phyloP scores from a whole-genome alignment of 2,888 invertebrate genomes.

The Ceriagrion tenellum region DNA sequence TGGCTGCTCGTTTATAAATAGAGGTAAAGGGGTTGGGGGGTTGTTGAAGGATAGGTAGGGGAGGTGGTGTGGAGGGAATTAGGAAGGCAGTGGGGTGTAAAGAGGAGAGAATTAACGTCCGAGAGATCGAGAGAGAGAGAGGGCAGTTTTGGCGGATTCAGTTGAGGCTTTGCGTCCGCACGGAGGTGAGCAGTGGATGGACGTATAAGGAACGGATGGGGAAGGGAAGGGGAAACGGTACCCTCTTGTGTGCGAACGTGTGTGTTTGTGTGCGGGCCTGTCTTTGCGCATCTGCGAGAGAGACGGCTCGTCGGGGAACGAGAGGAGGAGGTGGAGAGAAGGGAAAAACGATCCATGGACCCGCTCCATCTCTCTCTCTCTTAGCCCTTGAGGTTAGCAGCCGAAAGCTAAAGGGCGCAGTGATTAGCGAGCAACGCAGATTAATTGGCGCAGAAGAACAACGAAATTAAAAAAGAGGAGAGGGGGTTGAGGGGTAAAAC shows the following conservation, averaged over 20 bases:
- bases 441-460: constrained; percentile 61
- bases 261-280: background rate
- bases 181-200: too few species aligned
- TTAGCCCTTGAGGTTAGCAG: constrained; percentile 46
- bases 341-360: background rate
- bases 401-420: constrained; percentile 48
- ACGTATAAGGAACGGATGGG: too few species aligned
- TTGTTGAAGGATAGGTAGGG: too few species aligned
- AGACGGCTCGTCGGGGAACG: background rate
- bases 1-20: background rate
- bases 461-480: constrained; percentile 57
- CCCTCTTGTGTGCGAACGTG: background rate
- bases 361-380: background rate
- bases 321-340: background rate
- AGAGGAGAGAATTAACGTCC: background rate
- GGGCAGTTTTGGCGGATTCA: constrained; percentile 2
- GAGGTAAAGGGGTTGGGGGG: background rate
- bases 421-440: constrained; percentile 62
- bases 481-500: background rate
- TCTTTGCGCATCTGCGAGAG: background rate
- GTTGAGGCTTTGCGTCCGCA: background rate
- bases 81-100: background rate
- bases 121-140: background rate
- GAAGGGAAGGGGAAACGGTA: background rate
- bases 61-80: background rate